Evolutionary conservation across 92 coral and sea anemone species (phyloP), one percentile per base, ranked within the genome.

Genomic region (Ricordea florida): DNA sequence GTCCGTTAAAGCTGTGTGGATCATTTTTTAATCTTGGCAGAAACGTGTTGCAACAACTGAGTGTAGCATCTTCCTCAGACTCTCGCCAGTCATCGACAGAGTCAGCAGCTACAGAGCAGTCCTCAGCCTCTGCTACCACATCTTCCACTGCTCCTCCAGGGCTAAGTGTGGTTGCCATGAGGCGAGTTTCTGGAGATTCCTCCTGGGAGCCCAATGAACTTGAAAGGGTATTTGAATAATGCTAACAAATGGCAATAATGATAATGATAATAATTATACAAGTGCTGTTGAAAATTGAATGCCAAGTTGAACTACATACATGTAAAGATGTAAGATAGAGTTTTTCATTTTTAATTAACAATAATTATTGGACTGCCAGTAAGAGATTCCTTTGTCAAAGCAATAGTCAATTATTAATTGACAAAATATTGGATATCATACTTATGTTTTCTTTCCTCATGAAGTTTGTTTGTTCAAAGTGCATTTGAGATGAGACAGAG

Each of bases 1-100:
- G n/a, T 13, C 85, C 92, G 5, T 62, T 92, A 43, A 44, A 92
- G 76, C 98, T 97, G n/a, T 94, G 92, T 89, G 85, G 93, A 93
- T 91, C 45, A 25, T 15, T 21, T 23, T 9, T 4, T 10, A 21
- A 34, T 37, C 23, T 59, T 73, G 57, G 17, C 35, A 73, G 80
- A 21, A 46, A 15, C 10, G 24, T 43, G 35, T 8, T 27, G 34
- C 29, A 23, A 5, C 60, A 61, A n/a, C 62, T 56, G 2, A 32
- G 14, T 21, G 26, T 13, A 10, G 67, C 11, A 3, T 21, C 64
- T 15, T 10, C 76, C 5, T 23, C 62, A 10, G 62, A 20, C 2
- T 28, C 22, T 10, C 48, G 13, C 14, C 25, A 34, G 16, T 27
- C 70, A 48, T 21, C 36, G 30, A 8, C 80, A 53, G 55, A 40